These are phyloP conservation scores for Mixornis gularis DNA, from an alignment of 2,113 vertebrate species.

Conservation along the genomic window DNA sequence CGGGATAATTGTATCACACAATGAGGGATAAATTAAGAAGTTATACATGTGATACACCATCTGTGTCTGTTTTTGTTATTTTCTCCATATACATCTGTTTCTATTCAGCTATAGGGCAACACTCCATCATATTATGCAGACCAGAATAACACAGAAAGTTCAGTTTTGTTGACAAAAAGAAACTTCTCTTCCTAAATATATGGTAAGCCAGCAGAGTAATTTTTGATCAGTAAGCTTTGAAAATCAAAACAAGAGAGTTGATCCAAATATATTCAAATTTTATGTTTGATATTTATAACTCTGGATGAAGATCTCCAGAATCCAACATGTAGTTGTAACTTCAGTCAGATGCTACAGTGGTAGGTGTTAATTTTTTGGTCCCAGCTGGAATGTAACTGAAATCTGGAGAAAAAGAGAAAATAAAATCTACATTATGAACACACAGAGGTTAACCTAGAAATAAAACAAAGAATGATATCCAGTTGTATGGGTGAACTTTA, in stretches of 20 bases:
- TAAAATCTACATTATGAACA: background rate
- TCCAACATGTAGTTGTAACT: background rate
- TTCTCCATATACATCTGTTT: conserved; percentile 68
- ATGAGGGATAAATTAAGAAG: conserved; percentile 70
- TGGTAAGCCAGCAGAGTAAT: conserved; percentile 25
- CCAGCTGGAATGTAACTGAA: background rate
- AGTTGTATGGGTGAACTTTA: background rate
- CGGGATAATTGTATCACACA: conserved; percentile 44
- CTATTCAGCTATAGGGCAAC: conserved; percentile 68
- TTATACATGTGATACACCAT: conserved; percentile 66
- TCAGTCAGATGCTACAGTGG: background rate
- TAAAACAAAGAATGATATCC: background rate
- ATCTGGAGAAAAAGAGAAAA: background rate
- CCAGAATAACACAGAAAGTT: conserved; percentile 61
- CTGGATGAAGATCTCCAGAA: background rate
- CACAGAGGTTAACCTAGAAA: background rate
- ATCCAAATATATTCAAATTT: conserved; percentile 22
- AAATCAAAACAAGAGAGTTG: conserved; percentile 10
- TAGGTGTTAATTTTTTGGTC: background rate
- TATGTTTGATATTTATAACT: conserved; percentile 11
- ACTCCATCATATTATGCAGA: conserved; percentile 69
- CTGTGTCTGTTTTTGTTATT: conserved; percentile 70
- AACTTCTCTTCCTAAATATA: conserved; percentile 32
- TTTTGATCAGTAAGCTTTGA: conserved; percentile 41
- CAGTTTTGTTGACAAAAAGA: conserved; percentile 43